phyloP scores from a whole-genome alignment of 2,113 vertebrate genomes.

The Calidris pugnax region DNA sequence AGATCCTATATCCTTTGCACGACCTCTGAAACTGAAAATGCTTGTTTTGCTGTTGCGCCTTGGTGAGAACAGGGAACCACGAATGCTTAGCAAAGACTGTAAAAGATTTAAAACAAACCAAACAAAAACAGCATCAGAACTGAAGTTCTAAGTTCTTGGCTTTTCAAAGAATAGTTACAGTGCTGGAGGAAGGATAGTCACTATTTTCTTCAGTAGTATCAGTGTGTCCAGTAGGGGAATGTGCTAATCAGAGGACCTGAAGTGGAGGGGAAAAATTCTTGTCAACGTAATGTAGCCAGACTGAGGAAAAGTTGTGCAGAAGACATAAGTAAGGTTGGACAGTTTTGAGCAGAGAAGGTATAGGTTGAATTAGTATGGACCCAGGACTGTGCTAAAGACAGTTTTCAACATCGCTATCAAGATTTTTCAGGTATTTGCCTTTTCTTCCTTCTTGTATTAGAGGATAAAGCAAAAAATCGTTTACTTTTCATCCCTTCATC shows the following conservation, averaged over 20 bases:
- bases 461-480: not conserved
- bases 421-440: not conserved
- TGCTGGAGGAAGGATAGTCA: not conserved
- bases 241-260: not conserved
- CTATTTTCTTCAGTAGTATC: not conserved
- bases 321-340: not conserved
- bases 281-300: not conserved
- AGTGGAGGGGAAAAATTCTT: not conserved
- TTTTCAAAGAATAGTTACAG: not conserved
- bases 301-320: not conserved
- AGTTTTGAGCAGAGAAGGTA: not conserved
- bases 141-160: not conserved
- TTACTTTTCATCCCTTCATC: not conserved
- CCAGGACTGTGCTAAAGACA: not conserved
- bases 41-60: slow-evolving; percentile 92
- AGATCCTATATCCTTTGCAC: slow-evolving; percentile 83
- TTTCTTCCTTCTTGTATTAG: not conserved
- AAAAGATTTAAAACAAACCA: slow-evolving; percentile 46
- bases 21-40: slow-evolving; percentile 91
- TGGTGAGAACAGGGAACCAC: slow-evolving; percentile 88
- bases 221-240: not conserved
- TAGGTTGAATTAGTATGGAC: not conserved
- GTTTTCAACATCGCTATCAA: not conserved
- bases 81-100: slow-evolving; percentile 93
- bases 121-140: not conserved